phyloP scores from a whole-genome alignment of 1,140 invertebrate species.

The Apis cerana region DNA sequence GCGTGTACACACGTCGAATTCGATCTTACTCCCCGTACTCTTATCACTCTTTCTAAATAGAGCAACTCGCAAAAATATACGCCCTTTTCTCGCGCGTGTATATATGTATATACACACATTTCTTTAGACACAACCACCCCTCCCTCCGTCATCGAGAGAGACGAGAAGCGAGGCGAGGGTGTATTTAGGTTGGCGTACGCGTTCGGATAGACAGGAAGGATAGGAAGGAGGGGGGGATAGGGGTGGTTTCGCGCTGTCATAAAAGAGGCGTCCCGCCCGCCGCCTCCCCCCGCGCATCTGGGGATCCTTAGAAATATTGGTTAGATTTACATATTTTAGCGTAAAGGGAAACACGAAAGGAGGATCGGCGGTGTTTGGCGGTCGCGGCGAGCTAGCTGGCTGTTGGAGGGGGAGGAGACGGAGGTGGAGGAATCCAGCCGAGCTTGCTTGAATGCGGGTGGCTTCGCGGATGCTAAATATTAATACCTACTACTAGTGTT shows the following conservation, averaged over 20 bases:
- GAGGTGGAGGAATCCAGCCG: conserved; percentile 64
- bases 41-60: too few species aligned
- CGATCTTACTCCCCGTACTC: too few species aligned
- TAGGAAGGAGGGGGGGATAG: neutral
- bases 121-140: neutral
- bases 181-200: conserved; percentile 60
- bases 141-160: conserved; percentile 13
- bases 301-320: conserved; percentile 80
- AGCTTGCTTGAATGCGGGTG: conserved; percentile 75
- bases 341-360: conserved; percentile 74
- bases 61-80: too few species aligned
- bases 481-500: conserved; percentile 80
- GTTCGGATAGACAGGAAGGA: conserved; percentile 30
- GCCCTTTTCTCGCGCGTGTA: too few species aligned
- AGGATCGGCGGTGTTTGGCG: conserved; percentile 61
- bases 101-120: too few species aligned
- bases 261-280: conserved; percentile 69
- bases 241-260: conserved; percentile 70
- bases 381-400: conserved; percentile 56
- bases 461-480: conserved; percentile 80
- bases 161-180: conserved; percentile 17
- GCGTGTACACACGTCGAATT: too few species aligned
- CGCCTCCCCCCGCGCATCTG: conserved; percentile 51
- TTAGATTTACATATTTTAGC: conserved; percentile 80
- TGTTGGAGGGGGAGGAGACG: conserved; percentile 43